Percentiles rank a stretch among this genome's conserved stretches.
Conservation (phyloP, 2,888 invertebrate species). For the Elysia crispata region DNA sequence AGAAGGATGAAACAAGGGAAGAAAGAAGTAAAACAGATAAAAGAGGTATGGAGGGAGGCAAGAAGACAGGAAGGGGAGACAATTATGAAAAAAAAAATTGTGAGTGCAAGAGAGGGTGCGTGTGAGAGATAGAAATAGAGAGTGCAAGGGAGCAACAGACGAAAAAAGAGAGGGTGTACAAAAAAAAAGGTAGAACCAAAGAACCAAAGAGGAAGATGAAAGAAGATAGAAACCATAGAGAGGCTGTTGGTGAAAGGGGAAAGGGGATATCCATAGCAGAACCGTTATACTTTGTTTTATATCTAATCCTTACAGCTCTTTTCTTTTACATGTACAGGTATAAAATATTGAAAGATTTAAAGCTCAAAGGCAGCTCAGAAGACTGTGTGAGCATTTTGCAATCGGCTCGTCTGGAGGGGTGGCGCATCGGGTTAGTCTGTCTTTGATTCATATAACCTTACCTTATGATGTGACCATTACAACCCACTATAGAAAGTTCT, state of each 20-base stretch:
- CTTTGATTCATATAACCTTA: too few relatives aligned
- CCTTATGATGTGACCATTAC: too few relatives aligned
- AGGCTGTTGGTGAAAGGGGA: neutral
- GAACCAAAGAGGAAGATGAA: neutral
- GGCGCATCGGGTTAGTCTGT: conserved; percentile 73
- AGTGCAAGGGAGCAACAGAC: neutral
- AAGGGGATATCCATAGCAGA: neutral
- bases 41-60: neutral
- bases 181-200: neutral
- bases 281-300: too few relatives aligned
- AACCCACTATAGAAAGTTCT: too few relatives aligned
- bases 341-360: conserved; percentile 64
- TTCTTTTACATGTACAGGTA: conserved; percentile 60
- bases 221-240: neutral
- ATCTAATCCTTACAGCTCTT: too few relatives aligned
- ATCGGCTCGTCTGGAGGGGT: conserved; percentile 65
- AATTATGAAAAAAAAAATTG: neutral
- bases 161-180: neutral
- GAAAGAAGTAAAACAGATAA: neutral
- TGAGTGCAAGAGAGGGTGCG: neutral
- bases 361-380: conserved; percentile 58
- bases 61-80: neutral
- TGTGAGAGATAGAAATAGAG: neutral
- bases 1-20: neutral
- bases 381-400: conserved; percentile 70